phyloP scores from a whole-genome alignment of 2,888 invertebrate species.

The Lasioglossum malachurum region DNA sequence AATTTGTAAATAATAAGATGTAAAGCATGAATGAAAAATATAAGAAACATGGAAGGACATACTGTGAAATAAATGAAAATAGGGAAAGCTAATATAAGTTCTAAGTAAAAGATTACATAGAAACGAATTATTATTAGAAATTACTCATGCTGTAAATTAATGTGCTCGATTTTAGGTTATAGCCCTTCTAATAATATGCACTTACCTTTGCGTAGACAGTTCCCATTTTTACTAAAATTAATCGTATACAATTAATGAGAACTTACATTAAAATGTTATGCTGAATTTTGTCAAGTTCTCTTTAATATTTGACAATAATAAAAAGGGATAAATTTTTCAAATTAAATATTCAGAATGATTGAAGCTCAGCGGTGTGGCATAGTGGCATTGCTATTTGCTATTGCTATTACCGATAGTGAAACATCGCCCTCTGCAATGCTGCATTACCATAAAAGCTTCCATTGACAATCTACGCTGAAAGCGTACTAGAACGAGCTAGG shows the following conservation, averaged over 20 bases:
- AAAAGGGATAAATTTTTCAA: conserved; percentile 39
- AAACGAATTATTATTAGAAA: conserved; percentile 67
- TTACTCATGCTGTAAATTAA: conserved; percentile 62
- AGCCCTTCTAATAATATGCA: conserved; percentile 57
- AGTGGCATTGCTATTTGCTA: no score
- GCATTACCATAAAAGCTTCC: background rate
- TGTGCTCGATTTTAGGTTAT: conserved; percentile 61
- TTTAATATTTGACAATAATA: conserved; percentile 30
- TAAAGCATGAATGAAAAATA: background rate
- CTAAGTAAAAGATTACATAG: conserved; percentile 1
- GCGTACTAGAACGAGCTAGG: background rate
- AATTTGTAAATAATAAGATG: background rate
- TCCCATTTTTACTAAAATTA: conserved; percentile 80
- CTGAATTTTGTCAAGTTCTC: conserved; percentile 36
- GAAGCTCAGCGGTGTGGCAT: conserved; percentile 23
- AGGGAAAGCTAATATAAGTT: conserved; percentile 12
- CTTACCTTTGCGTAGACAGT: conserved; percentile 84
- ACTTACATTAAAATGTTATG: conserved; percentile 46
- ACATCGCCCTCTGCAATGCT: conserved; percentile 30
- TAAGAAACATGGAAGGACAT: background rate
- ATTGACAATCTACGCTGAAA: background rate
- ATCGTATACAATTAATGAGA: conserved; percentile 11
- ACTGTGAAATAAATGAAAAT: background rate
- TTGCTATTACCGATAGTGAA: conserved; percentile 26
- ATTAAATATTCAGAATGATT: conserved; percentile 45